These are phyloP conservation scores for Alcis repandata DNA, from an alignment of 2,888 invertebrate species.

Conservation along the genomic window DNA sequence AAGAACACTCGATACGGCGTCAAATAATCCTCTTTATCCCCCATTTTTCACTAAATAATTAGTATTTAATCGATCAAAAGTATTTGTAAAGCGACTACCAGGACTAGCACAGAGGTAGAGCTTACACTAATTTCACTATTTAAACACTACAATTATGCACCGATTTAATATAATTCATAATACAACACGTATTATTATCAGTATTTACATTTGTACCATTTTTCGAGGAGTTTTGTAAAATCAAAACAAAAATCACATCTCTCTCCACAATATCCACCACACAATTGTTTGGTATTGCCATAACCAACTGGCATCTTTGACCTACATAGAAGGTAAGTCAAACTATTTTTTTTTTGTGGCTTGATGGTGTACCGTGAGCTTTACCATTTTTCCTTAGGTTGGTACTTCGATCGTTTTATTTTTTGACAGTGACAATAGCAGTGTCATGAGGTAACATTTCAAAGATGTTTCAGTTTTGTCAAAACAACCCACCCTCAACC, in stretches of 20 bases:
- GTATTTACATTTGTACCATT: conserved; percentile 42
- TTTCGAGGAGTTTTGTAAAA: conserved; percentile 50
- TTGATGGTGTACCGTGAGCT: neutral
- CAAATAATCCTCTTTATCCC: conserved; percentile 90
- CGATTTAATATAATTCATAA: conserved; percentile 48
- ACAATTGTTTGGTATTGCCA: conserved; percentile 38
- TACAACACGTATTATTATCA: conserved; percentile 50
- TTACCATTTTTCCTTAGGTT: neutral
- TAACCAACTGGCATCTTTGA: conserved; percentile 10
- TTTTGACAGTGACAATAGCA: neutral
- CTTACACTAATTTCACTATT: conserved; percentile 44
- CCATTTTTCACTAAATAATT: conserved; percentile 68
- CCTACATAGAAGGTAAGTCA: neutral
- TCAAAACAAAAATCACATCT: conserved; percentile 73
- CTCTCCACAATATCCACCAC: conserved; percentile 59
- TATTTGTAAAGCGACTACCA: conserved; percentile 36
- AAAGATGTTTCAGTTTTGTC: neutral
- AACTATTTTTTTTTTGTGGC: neutral
- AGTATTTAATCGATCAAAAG: conserved; percentile 63
- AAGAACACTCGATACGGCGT: conserved; percentile 90
- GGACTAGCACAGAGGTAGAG: conserved; percentile 48
- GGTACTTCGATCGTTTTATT: neutral
- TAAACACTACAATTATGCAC: conserved; percentile 50
- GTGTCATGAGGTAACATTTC: neutral
- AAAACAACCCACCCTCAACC: neutral